These are phyloP conservation scores for Trachurus trachurus DNA, from an alignment of 2,797 vertebrate species.

Conservation along the genomic window DNA sequence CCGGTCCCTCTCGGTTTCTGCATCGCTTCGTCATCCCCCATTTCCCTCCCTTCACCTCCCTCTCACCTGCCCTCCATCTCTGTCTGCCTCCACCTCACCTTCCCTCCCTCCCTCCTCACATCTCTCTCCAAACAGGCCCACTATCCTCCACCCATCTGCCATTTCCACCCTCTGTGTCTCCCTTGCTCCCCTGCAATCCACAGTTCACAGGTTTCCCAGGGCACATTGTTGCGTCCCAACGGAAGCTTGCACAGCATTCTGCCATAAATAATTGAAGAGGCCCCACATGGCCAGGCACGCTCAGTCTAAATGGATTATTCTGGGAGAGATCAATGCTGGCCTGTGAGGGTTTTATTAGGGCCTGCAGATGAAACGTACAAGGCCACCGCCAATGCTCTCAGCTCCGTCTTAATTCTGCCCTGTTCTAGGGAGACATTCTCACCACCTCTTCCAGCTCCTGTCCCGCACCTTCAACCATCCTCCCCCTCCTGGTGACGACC, in stretches of 20 bases:
- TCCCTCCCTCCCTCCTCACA: conserved; percentile 6
- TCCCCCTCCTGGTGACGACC: conserved; percentile 10
- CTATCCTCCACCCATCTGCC: conserved; percentile 23
- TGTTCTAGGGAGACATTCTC: conserved; percentile 25
- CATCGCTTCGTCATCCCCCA: background rate
- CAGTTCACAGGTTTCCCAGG: conserved; percentile 77
- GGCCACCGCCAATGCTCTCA: conserved; percentile 68
- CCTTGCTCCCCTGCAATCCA: conserved; percentile 55
- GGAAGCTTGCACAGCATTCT: conserved; percentile 83
- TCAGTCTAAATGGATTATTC: conserved; percentile 86
- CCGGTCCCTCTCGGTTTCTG: background rate
- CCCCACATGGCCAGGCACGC: conserved; percentile 81
- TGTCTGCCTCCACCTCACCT: background rate
- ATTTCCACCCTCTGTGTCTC: conserved; percentile 43
- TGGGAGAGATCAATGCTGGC: conserved; percentile 83
- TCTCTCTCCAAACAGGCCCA: conserved; percentile 21
- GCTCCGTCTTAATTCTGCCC: conserved; percentile 73
- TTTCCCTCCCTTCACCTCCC: conserved; percentile 5
- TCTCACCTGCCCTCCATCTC: background rate
- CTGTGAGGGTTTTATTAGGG: conserved; percentile 85
- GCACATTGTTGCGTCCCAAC: conserved; percentile 81
- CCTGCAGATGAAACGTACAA: conserved; percentile 81
- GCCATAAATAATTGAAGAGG: conserved; percentile 86
- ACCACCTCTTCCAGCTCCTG: conserved; percentile 30
- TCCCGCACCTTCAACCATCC: conserved; percentile 31